Base-by-base conservation (phyloP, 2,888 invertebrate genomes). In the Euproctis similis region DNA sequence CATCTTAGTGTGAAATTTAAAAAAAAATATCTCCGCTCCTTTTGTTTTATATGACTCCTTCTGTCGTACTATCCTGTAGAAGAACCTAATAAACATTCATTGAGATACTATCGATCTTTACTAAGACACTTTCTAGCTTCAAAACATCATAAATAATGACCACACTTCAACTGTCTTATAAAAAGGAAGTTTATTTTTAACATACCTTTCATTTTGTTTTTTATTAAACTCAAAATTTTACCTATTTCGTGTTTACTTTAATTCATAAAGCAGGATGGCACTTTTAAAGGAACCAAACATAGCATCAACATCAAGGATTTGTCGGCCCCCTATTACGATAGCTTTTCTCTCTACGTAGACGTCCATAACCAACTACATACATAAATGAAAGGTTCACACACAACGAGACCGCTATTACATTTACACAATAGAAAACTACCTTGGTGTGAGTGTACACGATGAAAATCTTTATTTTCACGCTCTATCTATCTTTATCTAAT, bases 401-500 rank as follows among this genome's bases (percentile, higher is more conserved):
- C 68, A 55, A 58, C 54, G 46, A 56, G 59, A 63, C 62, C 55
- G 56, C 72, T 65, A 48, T 48, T 41, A 63, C 62, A 70, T 68
- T 48, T 41, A 57, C 40, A 50, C 50, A 50, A 34, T 24, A 63
- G 59, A 65, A 70, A 73, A 71, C 67, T 66, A 58, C 52, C 55
- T 39, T 56, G 62, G 81, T 82, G 82, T 81, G 80, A 68, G 84
- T 82, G 80, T 78, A 82, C 82, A 82, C 84, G 84, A 82, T 84
- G 84, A 84, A 84, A 84, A 84, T 84, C 84, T 84, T 84, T 84
- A 84, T 84, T 84, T 84, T 84, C 81, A 84, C 82, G 82, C 82
- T 84, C 77, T 84, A 84, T 84, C 84, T 84, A 75, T 84, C 84
- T 80, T 84, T 84, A 84, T 84, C 82, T 84, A 84, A 84, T 84